Base-by-base conservation (phyloP, 2,888 invertebrate species). In the Idaea aversata region DNA sequence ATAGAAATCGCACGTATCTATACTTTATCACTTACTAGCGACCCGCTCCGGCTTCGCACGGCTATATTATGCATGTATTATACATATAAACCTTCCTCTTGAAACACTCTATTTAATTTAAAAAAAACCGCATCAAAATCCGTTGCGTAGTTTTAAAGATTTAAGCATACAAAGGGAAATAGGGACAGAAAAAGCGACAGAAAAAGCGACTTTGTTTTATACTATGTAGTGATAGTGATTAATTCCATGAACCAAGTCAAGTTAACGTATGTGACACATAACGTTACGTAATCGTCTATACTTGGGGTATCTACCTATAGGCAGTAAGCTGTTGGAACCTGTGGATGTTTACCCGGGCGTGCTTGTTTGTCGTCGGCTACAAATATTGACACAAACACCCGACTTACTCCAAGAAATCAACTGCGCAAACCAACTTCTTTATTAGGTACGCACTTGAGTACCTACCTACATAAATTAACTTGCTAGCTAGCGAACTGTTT, bases 331-430 rank as follows among this genome's bases (percentile, higher is more conserved):
- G 61, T 68, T 70, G 76, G 78, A 77, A 62, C 63, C 67, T 73
- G 68, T 71, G 68, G 64, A 63, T 81, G 78, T 81, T 78, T 81
- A 77, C 72, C 67, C 76, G 77, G 74, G 78, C 75, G 75, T 77
- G 77, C 70, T 74, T 79, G 81, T 81, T 82, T 75, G 77, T 70
- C 69, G 77, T 73, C 80, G 72, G 72, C 73, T 76, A 75, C 86
- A 85, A 89, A 88, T 88, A 89, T 89, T 90, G 86, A 86, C 86
- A 77, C 77, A 79, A 83, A 84, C 82, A 80, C 75, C 47, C 77
- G 76, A 80, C 82, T 79, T 80, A 81, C 79, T 81, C 78, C 77
- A 74, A 75, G 75, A 77, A 80, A 80, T 81, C 79, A 78, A 83
- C 80, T 79, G 78, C 77, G 75, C 74, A 72, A 70, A 73, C 71